Percentiles rank a stretch among this genome's conserved stretches.
phyloP scores from a whole-genome alignment of 1,140 invertebrate species.

The Diachasma alloeum region DNA sequence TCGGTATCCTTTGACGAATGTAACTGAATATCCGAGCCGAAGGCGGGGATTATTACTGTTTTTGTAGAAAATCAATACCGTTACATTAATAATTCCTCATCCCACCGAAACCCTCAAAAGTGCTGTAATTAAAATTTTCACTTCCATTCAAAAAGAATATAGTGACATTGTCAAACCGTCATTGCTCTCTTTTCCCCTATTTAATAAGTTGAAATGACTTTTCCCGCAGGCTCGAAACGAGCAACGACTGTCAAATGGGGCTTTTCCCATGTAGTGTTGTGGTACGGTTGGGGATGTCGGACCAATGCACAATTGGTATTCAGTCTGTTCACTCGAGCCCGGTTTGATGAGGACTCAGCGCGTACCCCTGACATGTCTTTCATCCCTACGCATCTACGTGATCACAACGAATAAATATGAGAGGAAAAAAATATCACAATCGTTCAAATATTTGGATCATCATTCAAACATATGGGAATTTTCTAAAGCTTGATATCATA shows the following conservation, averaged over 20 bases:
- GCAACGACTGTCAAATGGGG: slow-evolving; percentile 7
- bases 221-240: slow-evolving; percentile 1
- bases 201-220: slow-evolving; percentile 8
- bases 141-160: background rate
- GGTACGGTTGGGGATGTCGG: background rate
- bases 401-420: slow-evolving; percentile 21
- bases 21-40: too few relatives aligned
- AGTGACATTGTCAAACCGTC: background rate
- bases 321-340: slow-evolving; percentile 46
- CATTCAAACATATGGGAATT: background rate
- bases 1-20: too few relatives aligned
- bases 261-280: background rate
- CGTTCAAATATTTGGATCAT: background rate
- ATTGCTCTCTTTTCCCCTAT: background rate
- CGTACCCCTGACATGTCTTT: slow-evolving; percentile 44
- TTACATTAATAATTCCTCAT: too few relatives aligned
- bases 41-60: too few relatives aligned
- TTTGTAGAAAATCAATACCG: too few relatives aligned
- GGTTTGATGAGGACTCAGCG: slow-evolving; percentile 53
- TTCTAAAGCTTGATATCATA: background rate
- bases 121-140: too few relatives aligned
- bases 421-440: slow-evolving; percentile 5
- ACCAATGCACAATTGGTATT: slow-evolving; percentile 55
- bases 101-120: too few relatives aligned
- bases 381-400: slow-evolving; percentile 38